These are phyloP conservation scores for Mus spicilegus DNA, from an alignment of 2,113 vertebrate species.

Conservation along the genomic window DNA sequence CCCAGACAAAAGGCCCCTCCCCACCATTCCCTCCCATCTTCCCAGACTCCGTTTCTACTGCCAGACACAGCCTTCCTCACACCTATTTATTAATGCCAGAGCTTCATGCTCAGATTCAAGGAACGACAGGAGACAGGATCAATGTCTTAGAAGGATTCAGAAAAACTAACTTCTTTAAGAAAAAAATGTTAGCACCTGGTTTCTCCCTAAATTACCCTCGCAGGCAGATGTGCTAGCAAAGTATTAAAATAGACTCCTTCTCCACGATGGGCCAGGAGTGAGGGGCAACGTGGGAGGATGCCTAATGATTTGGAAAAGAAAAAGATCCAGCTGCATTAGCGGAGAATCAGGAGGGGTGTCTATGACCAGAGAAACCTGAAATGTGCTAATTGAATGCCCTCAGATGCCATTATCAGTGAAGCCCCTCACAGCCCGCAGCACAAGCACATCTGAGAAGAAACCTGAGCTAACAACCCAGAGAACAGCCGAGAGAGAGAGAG, in stretches of 20 bases:
- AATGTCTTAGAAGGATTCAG: constrained; percentile 54
- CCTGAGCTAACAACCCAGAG: constrained; percentile 32
- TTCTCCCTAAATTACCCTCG: constrained; percentile 72
- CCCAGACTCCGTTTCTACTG: constrained; percentile 27
- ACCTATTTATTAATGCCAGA: constrained; percentile 51
- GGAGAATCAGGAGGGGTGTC: constrained; percentile 80
- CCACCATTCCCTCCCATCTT: not conserved
- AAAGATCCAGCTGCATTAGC: constrained; percentile 72
- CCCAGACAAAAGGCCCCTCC: not conserved
- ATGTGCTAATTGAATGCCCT: constrained; percentile 82
- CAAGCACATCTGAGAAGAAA: constrained; percentile 62
- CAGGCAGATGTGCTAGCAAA: constrained; percentile 68
- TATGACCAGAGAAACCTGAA: constrained; percentile 78
- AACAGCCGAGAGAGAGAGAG: not conserved
- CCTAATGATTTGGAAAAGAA: constrained; percentile 76
- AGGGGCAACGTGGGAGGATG: constrained; percentile 78
- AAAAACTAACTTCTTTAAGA: constrained; percentile 60
- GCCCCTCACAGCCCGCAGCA: constrained; percentile 34
- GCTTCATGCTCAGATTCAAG: not conserved
- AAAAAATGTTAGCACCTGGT: constrained; percentile 64
- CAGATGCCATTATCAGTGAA: constrained; percentile 71
- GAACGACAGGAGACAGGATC: constrained; percentile 16
- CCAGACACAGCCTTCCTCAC: not conserved
- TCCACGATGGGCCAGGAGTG: constrained; percentile 69
- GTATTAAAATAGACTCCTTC: constrained; percentile 74